Evolutionary conservation across 2,888 invertebrate species (phyloP), one percentile per base, ranked within the genome.

Genomic region (Mythimna impura): DNA sequence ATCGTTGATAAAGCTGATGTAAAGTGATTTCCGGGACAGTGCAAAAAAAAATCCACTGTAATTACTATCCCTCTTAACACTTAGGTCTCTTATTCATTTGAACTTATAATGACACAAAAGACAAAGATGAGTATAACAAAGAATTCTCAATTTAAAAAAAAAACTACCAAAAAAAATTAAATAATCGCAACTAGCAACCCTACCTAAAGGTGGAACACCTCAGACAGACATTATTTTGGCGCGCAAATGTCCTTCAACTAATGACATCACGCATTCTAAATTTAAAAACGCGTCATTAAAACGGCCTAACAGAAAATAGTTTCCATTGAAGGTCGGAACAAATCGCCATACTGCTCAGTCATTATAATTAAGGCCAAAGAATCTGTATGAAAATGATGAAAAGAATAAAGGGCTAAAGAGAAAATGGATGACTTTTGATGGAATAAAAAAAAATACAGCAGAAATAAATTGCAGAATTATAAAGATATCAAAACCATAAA

Each of bases 191-290:
- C 60, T 64, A 60, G 47, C 66, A 80, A 78, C 77, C 70, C 54
- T 80, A 62, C 5, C 8, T 0, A 20, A 67, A 73, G 78, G 57
- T 69, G 70, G 43, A 66, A 68, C 71, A 68, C 61, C 70, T 67
- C 74, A 58, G 57, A 40, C 79, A 71, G 71, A 71, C 78, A 64
- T 64, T 71, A 71, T 81, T 81, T 81, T 81, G 81, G 75, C 78
- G 74, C 78, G 75, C 47, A 78, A 78, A 68, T 65, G 68, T 72
- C 81, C 72, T 80, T 74, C 78, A 73, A 78, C 70, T 67, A 73
- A 78, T 81, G 78, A 81, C 78, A 73, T 82, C 81, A 82, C 63
- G 34, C 25, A 73, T 75, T 78, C 74, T 71, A 75, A 78, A 78
- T 81, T 81, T 61, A 78, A 81, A 74, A 82, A 61, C 71, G 77